Evolutionary conservation across 1,140 invertebrate species (phyloP).

Genomic region (Vollenhovia emeryi): DNA sequence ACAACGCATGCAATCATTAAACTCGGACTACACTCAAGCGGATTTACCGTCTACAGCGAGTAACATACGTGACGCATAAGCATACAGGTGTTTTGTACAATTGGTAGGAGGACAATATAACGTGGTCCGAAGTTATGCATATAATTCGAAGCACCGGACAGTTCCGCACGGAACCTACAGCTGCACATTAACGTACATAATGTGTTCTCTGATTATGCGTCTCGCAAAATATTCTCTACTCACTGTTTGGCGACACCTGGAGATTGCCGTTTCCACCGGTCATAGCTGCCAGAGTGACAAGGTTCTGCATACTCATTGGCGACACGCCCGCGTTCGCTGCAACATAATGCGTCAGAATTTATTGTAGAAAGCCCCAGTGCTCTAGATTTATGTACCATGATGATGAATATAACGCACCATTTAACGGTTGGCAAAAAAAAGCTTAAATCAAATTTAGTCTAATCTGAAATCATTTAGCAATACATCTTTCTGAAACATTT

Average conservation of each 20-base stretch:
- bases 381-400: neutral
- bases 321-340: conserved; percentile 87
- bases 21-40: conserved; percentile 36
- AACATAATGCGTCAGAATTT: conserved; percentile 63
- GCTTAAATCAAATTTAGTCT: neutral
- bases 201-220: conserved; percentile 27
- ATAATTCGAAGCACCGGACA: conserved; percentile 26
- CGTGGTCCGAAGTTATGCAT: conserved; percentile 7
- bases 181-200: conserved; percentile 32
- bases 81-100: conserved; percentile 44
- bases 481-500: neutral
- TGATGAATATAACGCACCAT: neutral
- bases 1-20: conserved; percentile 60
- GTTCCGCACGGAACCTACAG: conserved; percentile 28
- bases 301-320: conserved; percentile 95
- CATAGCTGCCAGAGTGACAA: conserved; percentile 95
- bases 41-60: conserved; percentile 26
- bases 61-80: conserved; percentile 46
- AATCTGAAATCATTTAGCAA: neutral
- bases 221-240: conserved; percentile 72
- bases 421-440: neutral
- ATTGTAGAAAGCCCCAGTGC: neutral
- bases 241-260: conserved; percentile 87
- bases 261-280: conserved; percentile 87
- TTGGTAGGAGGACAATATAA: conserved; percentile 26